These are phyloP conservation scores for Anoplius nigerrimus DNA, from an alignment of 2,888 invertebrate genomes.

Conservation along the genomic window DNA sequence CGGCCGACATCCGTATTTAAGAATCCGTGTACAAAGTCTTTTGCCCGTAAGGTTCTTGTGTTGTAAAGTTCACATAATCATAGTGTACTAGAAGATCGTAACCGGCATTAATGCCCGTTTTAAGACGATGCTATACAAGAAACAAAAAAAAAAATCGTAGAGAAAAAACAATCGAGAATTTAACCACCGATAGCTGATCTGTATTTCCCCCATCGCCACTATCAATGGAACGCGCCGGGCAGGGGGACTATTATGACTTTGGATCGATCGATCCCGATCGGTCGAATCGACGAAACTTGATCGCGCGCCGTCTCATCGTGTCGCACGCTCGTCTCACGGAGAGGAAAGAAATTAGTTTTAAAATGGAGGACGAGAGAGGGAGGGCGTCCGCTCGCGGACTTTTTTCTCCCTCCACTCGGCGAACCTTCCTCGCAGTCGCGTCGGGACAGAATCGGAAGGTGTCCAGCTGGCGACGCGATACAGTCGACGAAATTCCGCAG, in stretches of 20 bases:
- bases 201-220: slow-evolving; percentile 71
- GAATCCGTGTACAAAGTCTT: slow-evolving; percentile 75
- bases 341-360: background rate
- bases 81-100: slow-evolving; percentile 70
- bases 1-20: slow-evolving; percentile 61
- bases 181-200: slow-evolving; percentile 72
- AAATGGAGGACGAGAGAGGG: slow-evolving; percentile 23
- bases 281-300: background rate
- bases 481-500: no score
- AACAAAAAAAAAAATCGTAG: slow-evolving; percentile 57
- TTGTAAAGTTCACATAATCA: slow-evolving; percentile 75
- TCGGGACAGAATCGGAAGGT: no score
- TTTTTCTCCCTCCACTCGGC: no score
- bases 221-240: slow-evolving; percentile 41
- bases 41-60: slow-evolving; percentile 73
- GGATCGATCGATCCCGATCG: background rate
- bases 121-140: slow-evolving; percentile 63
- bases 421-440: no score
- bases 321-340: background rate
- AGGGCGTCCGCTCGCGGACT: background rate
- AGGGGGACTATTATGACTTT: slow-evolving; percentile 1
- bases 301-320: background rate
- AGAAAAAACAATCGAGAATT: slow-evolving; percentile 67
- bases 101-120: slow-evolving; percentile 65
- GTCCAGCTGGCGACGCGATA: no score